Evolutionary conservation across 2,888 invertebrate species (phyloP).

Genomic region (Odontothrips loti): DNA sequence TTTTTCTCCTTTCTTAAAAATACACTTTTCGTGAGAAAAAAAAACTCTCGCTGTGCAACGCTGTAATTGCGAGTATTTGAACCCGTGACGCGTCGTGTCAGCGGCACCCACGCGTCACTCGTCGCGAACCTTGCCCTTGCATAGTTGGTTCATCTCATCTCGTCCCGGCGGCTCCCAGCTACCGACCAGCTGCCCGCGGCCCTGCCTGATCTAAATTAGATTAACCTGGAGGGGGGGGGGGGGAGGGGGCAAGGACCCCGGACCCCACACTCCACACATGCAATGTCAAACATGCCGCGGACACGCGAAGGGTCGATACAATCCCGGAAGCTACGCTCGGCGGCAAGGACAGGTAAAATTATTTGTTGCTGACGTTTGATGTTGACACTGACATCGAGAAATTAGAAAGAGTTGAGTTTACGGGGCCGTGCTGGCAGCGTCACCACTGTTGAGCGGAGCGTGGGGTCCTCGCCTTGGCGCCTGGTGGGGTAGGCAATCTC

Average conservation of each 20-base stretch:
- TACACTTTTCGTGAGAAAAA: no score
- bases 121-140: no score
- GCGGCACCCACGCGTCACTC: no score
- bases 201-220: constrained; percentile 22
- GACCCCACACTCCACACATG: background rate
- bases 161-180: background rate
- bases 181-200: background rate
- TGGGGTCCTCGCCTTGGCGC: no score
- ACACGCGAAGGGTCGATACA: background rate
- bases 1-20: no score
- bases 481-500: no score
- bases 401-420: no score
- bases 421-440: no score
- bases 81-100: background rate
- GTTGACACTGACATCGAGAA: no score
- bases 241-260: background rate
- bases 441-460: no score
- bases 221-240: background rate
- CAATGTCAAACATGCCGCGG: background rate
- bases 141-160: no score
- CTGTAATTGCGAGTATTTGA: background rate
- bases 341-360: background rate
- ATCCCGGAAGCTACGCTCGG: background rate
- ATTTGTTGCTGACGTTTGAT: background rate
- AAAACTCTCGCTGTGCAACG: no score